Evolutionary conservation across 2,113 vertebrate species (phyloP), one percentile per base, ranked within the genome.

Genomic region (Cryptotis parvus): DNA sequence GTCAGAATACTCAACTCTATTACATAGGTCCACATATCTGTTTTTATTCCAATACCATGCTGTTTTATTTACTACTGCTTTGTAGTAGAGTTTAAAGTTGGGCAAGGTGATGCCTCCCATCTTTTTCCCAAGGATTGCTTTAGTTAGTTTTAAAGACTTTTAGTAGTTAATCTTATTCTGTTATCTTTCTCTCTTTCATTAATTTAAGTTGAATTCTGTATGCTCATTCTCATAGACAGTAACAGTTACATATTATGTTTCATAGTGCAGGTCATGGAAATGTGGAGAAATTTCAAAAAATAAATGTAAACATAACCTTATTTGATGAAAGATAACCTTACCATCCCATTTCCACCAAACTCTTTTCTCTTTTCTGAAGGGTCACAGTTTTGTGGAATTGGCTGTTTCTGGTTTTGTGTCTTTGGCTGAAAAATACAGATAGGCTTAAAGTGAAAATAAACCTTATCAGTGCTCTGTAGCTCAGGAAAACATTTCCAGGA

Each of bases 371-470:
- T 76, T 90, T 82, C 33, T 22, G 12, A 29, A 63, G 65, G 52
- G n/a, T 8, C 22, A 22, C 14, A 73, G 31, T 41, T 63, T 92
- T 85, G 78, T 55, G 65, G 43, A 66, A 78, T n/a, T 77, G 49
- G 27, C 33, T 65, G 69, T 86, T 70, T 14, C n/a, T 92, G 11
- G 61, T 26, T 80, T 90, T 91, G 75, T 94, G 90, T 52, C 11
- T 70, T 27, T 88, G 45, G 7, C 75, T 80, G 83, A 89, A 88
- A 74, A 91, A 90, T 84, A 80, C 61, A 31, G 27, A 6, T 14
- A 49, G 45, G 3, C 85, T 80, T 76, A 63, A 84, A 65, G 55
- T 0, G 20, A 65, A 72, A 37, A 45, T 24, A 26, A 72, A 85
- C n/a, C 74, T 52, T 35, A 63, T 43, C 69, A 61, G 74, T 75